Evolutionary conservation across 2,888 invertebrate genomes (phyloP), one percentile per base, ranked within the genome.

Genomic region (Lottia scabra): DNA sequence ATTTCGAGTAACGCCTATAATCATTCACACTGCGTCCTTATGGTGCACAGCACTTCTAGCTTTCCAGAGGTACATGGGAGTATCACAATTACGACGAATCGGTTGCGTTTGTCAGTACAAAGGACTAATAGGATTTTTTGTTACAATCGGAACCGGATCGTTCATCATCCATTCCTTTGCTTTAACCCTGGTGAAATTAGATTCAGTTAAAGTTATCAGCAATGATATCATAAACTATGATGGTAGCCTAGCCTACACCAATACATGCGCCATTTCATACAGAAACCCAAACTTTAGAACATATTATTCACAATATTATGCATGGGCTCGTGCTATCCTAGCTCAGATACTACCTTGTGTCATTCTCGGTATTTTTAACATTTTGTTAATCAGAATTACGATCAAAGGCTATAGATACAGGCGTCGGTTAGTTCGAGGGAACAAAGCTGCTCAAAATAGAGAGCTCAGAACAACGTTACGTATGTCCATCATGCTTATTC

Each of bases 41-140:
- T 73, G 73, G 73, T 48, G 69, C 46, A 66, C 73, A 10, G 67
- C 66, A 16, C 62, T 73, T 45, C n/a, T 73, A 23, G 69, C 73
- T 4, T 67, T 69, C 23, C 69, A 73, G 63, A 66, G 73, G 13
- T 65, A 70, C 45, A 43, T 66, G 4, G 73, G 73, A 15, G 70
- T 73, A 15, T 19, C 63, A 8, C 64, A 65, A 16, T 30, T 26
- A 15, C 5, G 27, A 12, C 48, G 65, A 13, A 30, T n/a, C 13
- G 44, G 43, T 10, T 64, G 56, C 26, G 62, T 70, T 13, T 46
- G 45, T 6, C 45, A 63, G 5, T 62, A 63, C 16, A 67, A 67
- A 46, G 73, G 73, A n/a, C 56, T 56, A 12, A 56, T 23, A 19
- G 23, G 19, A 19, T 10, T 10, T 23, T 23, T 56, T 56, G 64